Percentiles rank a stretch among this genome's conserved stretches.
Evolutionary conservation across 2,113 vertebrate genomes (phyloP).

Genomic region (Brienomyrus brachyistius): DNA sequence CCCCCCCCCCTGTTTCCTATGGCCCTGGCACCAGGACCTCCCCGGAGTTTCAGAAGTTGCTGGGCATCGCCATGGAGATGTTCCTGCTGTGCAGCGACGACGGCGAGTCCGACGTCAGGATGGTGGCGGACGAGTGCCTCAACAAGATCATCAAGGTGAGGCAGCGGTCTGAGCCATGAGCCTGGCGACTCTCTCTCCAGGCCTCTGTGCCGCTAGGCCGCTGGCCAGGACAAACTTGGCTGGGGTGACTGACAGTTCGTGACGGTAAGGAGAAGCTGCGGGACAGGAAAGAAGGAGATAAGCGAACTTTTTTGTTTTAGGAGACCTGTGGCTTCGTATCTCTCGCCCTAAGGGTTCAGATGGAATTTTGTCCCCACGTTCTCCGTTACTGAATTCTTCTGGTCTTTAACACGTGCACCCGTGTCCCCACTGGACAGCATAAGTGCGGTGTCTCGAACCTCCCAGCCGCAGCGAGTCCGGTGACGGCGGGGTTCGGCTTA

Average conservation of each 20-base stretch:
- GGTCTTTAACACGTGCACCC: neutral
- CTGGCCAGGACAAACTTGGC: neutral
- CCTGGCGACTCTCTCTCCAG: neutral
- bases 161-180: fast-evolving
- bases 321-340: neutral
- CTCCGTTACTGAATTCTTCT: neutral
- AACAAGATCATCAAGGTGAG: conserved; percentile 98
- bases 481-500: neutral
- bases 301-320: neutral
- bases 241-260: neutral
- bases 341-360: neutral
- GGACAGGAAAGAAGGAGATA: neutral
- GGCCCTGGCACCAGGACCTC: conserved; percentile 72
- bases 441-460: neutral
- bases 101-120: conserved; percentile 88
- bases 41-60: conserved; percentile 92
- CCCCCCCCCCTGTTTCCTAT: conserved; percentile 18
- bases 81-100: conserved; percentile 95
- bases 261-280: neutral
- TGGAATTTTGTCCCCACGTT: neutral
- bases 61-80: conserved; percentile 96
- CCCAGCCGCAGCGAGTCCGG: neutral
- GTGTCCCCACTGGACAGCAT: no score
- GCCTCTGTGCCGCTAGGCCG: neutral
- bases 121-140: conserved; percentile 98